Evolutionary conservation across 2,888 invertebrate species (phyloP), one percentile per base, ranked within the genome.

Genomic region (Prenolepis imparis): DNA sequence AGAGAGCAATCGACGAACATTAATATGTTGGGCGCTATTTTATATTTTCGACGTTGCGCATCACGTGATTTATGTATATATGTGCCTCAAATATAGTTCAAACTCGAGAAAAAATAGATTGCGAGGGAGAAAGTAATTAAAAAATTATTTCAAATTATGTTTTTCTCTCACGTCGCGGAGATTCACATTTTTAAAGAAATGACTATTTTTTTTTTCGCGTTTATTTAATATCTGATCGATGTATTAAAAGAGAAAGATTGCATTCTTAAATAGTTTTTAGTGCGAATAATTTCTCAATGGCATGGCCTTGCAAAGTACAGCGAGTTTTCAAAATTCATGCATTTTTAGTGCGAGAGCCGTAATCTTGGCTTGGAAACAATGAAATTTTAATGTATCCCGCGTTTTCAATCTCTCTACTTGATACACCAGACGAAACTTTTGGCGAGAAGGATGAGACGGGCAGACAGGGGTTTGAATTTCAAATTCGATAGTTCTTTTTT

Each of bases 351-450:
- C 21, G 32, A 44, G 24, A 21, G 9, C n/a, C 36, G 64, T 63
- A 82, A 84, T 85, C 82, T 88, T 87, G 85, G 84, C 82, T 84
- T 63, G 66, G 81, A 86, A 87, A 88, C 83, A 84, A 87, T 88
- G 84, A 78, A 84, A 88, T 82, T 84, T 82, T 55, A 75, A 39
- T 32, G 72, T 83, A 67, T 80, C 66, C 77, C 80, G 66, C 39
- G 84, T 55, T 80, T 85, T 66, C 61, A 64, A 59, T 82, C 52
- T 82, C 28, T 59, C 61, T 57, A 39, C 48, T 24, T 48, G 64
- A 64, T 75, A 77, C 72, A 57, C 52, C 59, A 72, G 21, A 36
- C 75, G 48, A 73, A 84, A 68, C 72, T 82, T 77, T 73, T 67
- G 41, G 44, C 32, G 67, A 55, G 59, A 55, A 59, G 64, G 32